phyloP scores from a whole-genome alignment of 2,888 invertebrate species.

The Mamestra brassicae region DNA sequence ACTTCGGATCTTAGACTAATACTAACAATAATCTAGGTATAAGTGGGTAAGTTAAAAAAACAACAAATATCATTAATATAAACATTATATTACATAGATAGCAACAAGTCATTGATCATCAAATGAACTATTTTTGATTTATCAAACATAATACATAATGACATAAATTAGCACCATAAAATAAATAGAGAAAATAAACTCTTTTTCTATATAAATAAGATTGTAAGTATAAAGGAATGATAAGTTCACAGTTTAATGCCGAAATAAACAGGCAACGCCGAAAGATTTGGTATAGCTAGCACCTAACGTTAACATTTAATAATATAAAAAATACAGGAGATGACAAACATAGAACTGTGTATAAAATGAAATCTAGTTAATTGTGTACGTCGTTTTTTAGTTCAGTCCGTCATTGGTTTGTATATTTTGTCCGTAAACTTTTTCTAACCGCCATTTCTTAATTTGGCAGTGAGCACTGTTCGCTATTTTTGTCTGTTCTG shows the following conservation, averaged over 20 bases:
- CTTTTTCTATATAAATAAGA: constrained; percentile 48
- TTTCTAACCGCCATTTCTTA: too few relatives aligned
- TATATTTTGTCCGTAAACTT: neutral
- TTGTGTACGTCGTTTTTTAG: neutral
- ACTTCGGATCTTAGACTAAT: too few relatives aligned
- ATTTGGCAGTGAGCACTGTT: neutral
- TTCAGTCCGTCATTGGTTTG: neutral
- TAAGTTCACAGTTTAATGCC: constrained; percentile 68
- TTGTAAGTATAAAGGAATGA: constrained; percentile 73
- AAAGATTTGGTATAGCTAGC: constrained; percentile 56
- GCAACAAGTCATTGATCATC: constrained; percentile 26
- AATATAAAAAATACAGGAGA: constrained; percentile 6
- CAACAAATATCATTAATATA: constrained; percentile 21
- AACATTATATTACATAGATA: constrained; percentile 54
- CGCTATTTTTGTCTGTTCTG: neutral
- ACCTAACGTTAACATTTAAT: constrained; percentile 44
- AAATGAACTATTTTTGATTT: constrained; percentile 7
- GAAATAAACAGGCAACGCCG: constrained; percentile 25
- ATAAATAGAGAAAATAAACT: constrained; percentile 57
- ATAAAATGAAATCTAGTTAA: too few relatives aligned
- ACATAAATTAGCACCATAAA: constrained; percentile 62
- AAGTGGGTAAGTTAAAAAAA: neutral
- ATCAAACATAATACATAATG: constrained; percentile 19
- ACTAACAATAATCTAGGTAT: neutral
- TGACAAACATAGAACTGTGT: neutral